Evolutionary conservation across 2,888 invertebrate genomes (phyloP).

Genomic region (Eilema depressum): DNA sequence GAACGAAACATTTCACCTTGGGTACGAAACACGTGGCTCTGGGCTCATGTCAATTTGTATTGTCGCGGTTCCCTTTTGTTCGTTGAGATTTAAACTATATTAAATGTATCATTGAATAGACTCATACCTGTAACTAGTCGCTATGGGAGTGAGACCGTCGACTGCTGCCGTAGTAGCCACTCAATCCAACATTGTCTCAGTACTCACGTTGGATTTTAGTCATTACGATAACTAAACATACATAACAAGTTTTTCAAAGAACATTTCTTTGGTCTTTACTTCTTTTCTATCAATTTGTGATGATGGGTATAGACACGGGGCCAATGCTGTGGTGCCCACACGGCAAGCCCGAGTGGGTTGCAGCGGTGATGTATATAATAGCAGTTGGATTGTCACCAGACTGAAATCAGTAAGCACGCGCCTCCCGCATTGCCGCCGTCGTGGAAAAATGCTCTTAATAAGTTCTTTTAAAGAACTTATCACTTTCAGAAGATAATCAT

Average conservation of each 20-base stretch:
- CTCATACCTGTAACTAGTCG: slow-evolving; percentile 41
- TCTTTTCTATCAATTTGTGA: slow-evolving; percentile 12
- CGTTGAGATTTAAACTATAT: slow-evolving; percentile 49
- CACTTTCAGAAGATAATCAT: slow-evolving; percentile 14
- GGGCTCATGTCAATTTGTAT: slow-evolving; percentile 80
- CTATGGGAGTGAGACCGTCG: slow-evolving; percentile 9
- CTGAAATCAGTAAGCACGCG: slow-evolving; percentile 64
- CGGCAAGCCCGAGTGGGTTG: slow-evolving; percentile 14
- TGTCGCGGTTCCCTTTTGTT: slow-evolving; percentile 58
- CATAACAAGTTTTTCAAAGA: neutral
- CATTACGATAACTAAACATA: neutral
- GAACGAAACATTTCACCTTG: slow-evolving; percentile 80
- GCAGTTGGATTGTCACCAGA: slow-evolving; percentile 70
- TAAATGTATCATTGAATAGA: slow-evolving; percentile 56
- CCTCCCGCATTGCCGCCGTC: slow-evolving; percentile 28
- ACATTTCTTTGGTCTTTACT: neutral
- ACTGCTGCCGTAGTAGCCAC: neutral
- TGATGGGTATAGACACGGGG: slow-evolving; percentile 6
- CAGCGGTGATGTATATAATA: slow-evolving; percentile 43
- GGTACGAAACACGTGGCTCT: slow-evolving; percentile 68
- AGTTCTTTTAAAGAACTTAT: neutral
- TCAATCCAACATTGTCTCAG: slow-evolving; percentile 7
- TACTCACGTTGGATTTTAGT: neutral
- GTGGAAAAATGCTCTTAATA: slow-evolving; percentile 18
- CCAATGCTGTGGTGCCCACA: slow-evolving; percentile 9